Evolutionary conservation across 2,797 vertebrate species (phyloP).

Genomic region (Lepilemur septentrionalis): DNA sequence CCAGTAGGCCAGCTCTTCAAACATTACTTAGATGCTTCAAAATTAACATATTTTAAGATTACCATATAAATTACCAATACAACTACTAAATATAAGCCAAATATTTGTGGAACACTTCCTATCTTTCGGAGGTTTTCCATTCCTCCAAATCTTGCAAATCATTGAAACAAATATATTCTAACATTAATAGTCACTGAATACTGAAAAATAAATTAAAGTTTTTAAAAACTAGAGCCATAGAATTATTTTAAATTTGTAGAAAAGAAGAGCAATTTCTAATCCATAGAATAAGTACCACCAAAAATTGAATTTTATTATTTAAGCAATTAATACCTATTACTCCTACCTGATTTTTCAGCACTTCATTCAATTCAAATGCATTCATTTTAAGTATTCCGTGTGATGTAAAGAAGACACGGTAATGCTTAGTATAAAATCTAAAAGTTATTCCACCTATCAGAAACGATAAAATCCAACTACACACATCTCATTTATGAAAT

Average conservation of each 20-base stretch:
- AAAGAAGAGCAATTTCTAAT: neutral
- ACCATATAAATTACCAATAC: slow-evolving; percentile 46
- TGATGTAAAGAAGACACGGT: neutral
- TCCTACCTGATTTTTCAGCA: neutral
- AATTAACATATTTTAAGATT: slow-evolving; percentile 65
- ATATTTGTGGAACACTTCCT: neutral
- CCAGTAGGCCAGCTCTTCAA: slow-evolving; percentile 60
- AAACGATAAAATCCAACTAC: neutral
- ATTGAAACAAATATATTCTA: neutral
- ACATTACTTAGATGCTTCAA: slow-evolving; percentile 43
- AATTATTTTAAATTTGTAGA: slow-evolving; percentile 20
- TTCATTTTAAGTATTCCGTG: neutral
- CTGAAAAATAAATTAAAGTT: neutral
- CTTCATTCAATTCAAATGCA: neutral
- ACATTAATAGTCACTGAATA: neutral
- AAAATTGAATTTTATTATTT: slow-evolving; percentile 39
- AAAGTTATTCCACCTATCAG: neutral
- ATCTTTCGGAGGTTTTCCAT: neutral
- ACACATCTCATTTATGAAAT: neutral
- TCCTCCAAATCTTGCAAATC: neutral
- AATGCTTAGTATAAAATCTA: slow-evolving; percentile 18
- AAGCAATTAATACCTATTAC: neutral
- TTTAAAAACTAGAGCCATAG: neutral
- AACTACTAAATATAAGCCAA: neutral
- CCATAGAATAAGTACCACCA: neutral